Evolutionary conservation across 2,888 invertebrate genomes (phyloP).

Genomic region (Papilio protenor): DNA sequence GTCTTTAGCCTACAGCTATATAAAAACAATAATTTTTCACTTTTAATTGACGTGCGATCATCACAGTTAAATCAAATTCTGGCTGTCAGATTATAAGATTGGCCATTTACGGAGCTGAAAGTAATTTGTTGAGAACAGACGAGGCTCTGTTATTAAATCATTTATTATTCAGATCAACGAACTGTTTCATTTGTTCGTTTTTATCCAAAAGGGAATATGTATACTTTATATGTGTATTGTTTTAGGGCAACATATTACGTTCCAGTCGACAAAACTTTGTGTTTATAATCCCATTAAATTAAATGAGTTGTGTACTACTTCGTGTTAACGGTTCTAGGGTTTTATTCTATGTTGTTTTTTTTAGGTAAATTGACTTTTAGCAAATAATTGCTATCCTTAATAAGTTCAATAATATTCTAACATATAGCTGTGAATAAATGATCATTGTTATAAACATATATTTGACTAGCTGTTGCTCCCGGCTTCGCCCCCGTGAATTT

Average conservation of each 20-base stretch:
- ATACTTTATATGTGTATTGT: conserved; percentile 39
- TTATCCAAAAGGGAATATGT: conserved; percentile 68
- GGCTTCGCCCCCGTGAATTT: too few relatives aligned
- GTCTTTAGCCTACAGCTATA: neutral
- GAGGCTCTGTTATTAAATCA: conserved; percentile 83
- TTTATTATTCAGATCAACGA: conserved; percentile 83
- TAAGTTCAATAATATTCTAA: neutral
- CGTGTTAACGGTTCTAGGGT: conserved; percentile 41
- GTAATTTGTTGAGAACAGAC: conserved; percentile 76
- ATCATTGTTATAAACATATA: neutral
- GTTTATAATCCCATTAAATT: conserved; percentile 41
- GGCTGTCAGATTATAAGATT: conserved; percentile 75
- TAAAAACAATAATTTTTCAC: neutral
- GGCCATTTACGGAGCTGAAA: conserved; percentile 80
- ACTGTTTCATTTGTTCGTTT: conserved; percentile 82
- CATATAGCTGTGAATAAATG: neutral
- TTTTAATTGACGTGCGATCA: conserved; percentile 9
- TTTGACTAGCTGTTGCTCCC: too few relatives aligned
- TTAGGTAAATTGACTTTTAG: conserved; percentile 2
- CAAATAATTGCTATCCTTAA: neutral
- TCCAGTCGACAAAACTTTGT: conserved; percentile 37
- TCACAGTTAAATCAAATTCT: conserved; percentile 21
- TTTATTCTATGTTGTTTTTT: conserved; percentile 7
- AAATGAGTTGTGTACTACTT: conserved; percentile 42
- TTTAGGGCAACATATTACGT: conserved; percentile 47